Evolutionary conservation across 2,888 invertebrate species (phyloP).

Genomic region (Nemotelus pantherinus): DNA sequence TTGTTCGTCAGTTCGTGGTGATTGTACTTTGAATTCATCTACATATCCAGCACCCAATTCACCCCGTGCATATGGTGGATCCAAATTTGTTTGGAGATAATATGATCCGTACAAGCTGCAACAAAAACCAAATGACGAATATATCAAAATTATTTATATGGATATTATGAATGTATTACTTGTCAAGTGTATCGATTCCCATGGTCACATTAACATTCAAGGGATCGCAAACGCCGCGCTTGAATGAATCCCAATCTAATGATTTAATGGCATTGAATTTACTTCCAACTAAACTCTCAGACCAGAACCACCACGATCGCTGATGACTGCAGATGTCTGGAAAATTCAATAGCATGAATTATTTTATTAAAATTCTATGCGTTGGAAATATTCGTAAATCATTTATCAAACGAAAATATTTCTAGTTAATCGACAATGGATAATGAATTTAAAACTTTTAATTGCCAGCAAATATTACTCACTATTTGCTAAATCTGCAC

Average conservation of each 20-base stretch:
- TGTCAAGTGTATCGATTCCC: constrained; percentile 53
- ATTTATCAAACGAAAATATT: not conserved
- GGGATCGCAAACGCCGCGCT: not conserved
- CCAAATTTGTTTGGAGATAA: constrained; percentile 63
- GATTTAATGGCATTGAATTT: constrained; percentile 69
- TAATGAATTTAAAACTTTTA: not conserved
- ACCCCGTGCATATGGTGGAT: constrained; percentile 60
- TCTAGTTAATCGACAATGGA: not conserved
- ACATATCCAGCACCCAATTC: not conserved
- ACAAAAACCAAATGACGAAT: constrained; percentile 31
- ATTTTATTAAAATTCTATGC: not conserved
- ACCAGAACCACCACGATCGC: constrained; percentile 72
- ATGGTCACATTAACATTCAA: constrained; percentile 54
- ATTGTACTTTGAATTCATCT: too few relatives aligned
- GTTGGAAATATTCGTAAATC: not conserved
- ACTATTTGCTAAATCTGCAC: constrained; percentile 60
- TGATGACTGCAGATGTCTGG: constrained; percentile 71
- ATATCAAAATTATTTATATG: too few relatives aligned
- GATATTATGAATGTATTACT: too few relatives aligned
- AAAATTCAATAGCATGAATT: constrained; percentile 1
- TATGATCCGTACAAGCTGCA: constrained; percentile 60
- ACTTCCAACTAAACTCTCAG: constrained; percentile 66
- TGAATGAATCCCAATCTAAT: constrained; percentile 66
- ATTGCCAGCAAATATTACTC: constrained; percentile 50
- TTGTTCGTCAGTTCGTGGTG: not conserved